Evolutionary conservation across 2,113 vertebrate species (phyloP).

Genomic region (Nerophis lumbriciformis): DNA sequence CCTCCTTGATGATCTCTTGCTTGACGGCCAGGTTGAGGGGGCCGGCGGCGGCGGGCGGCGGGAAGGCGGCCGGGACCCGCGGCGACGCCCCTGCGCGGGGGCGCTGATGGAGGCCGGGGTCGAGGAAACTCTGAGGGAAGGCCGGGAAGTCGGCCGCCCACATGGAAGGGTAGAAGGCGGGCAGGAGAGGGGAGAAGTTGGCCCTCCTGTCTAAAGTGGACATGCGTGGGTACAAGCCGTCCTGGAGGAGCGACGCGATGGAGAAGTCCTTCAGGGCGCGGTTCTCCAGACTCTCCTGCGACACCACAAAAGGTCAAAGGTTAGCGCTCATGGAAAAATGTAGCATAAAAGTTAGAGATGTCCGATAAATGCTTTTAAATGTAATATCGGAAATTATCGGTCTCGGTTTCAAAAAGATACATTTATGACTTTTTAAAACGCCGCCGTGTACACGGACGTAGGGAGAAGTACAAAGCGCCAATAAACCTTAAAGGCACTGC

Average conservation of each 20-base stretch:
- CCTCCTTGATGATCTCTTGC: slow-evolving; percentile 90
- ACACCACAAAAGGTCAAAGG: not conserved
- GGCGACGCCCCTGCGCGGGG: slow-evolving; percentile 50
- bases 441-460: too few relatives aligned
- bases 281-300: slow-evolving; percentile 66
- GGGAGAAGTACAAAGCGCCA: too few relatives aligned
- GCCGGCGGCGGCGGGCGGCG: slow-evolving; percentile 61
- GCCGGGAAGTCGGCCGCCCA: slow-evolving; percentile 84
- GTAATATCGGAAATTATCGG: too few relatives aligned
- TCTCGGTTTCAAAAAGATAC: too few relatives aligned
- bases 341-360: too few relatives aligned
- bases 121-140: slow-evolving; percentile 78
- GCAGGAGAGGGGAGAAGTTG: slow-evolving; percentile 81
- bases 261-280: slow-evolving; percentile 88
- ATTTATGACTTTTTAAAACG: too few relatives aligned
- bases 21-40: slow-evolving; percentile 91
- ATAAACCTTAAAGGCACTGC: too few relatives aligned
- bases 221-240: slow-evolving; percentile 87
- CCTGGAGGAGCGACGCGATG: slow-evolving; percentile 90
- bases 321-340: not conserved
- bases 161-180: slow-evolving; percentile 87
- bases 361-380: too few relatives aligned
- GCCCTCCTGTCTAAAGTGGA: slow-evolving; percentile 80
- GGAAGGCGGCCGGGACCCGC: slow-evolving; percentile 63
- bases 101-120: slow-evolving; percentile 48